A percentile compares a stretch with the other conserved stretches of the same genome.
Evolutionary conservation across 2,113 vertebrate genomes (phyloP).

Genomic region (Callipepla squamata): DNA sequence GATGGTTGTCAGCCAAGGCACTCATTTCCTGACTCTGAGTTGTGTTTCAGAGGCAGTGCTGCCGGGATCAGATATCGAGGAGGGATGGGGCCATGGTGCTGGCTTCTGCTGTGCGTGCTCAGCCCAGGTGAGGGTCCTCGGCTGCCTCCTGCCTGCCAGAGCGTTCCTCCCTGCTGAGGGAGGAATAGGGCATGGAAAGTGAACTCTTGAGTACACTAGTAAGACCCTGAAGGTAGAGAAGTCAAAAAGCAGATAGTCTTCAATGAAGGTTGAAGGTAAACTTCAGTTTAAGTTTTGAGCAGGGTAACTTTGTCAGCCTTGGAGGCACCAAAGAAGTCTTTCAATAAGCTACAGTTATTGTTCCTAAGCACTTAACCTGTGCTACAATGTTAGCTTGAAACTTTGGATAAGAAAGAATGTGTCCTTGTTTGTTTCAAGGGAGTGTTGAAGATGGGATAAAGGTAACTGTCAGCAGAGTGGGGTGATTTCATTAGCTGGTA

Average conservation of each 20-base stretch:
- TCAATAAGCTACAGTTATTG: neutral
- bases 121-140: neutral
- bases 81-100: neutral
- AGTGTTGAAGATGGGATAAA: neutral
- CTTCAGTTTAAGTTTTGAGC: neutral
- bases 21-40: neutral
- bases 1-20: neutral
- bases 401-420: neutral
- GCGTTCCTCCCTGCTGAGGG: neutral
- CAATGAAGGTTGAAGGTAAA: neutral
- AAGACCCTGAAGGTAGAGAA: neutral
- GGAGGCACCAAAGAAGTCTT: neutral
- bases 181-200: neutral
- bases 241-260: neutral
- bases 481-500: neutral
- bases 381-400: neutral
- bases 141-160: neutral
- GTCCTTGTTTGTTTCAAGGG: neutral
- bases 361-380: neutral
- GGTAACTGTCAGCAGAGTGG: neutral
- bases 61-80: neutral
- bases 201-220: neutral
- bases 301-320: neutral
- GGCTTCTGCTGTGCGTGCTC: neutral
- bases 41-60: neutral